phyloP scores from a whole-genome alignment of 2,888 invertebrate genomes.

The Hypolimnas misippus region DNA sequence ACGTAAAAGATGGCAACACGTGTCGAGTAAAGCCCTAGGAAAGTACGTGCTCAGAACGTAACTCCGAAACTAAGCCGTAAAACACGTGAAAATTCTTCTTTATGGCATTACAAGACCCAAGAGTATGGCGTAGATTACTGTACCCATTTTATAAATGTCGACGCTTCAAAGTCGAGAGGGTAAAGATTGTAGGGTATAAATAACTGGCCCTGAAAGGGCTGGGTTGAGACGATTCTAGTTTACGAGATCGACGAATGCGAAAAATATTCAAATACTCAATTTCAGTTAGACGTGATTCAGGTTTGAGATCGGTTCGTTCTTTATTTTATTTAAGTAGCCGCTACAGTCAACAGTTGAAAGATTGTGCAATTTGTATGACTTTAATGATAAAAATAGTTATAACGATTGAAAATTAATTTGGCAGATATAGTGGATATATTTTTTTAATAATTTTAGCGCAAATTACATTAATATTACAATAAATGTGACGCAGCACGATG shows the following conservation, averaged over 20 bases:
- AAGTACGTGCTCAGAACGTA: conserved; percentile 52
- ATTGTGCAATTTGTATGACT: too few relatives aligned
- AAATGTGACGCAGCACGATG: too few relatives aligned
- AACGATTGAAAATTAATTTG: too few relatives aligned
- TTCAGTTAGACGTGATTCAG: conserved; percentile 16
- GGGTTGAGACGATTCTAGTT: conserved; percentile 34
- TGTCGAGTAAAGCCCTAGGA: conserved; percentile 48
- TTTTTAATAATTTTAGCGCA: too few relatives aligned
- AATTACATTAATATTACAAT: too few relatives aligned
- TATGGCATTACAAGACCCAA: conserved; percentile 59
- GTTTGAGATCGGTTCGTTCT: background rate
- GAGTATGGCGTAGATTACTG: conserved; percentile 50
- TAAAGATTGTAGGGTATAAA: conserved; percentile 39
- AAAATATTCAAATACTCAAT: conserved; percentile 36
- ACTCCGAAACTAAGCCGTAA: conserved; percentile 63
- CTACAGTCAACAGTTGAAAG: too few relatives aligned
- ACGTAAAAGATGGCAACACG: conserved; percentile 45
- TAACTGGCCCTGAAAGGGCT: conserved; percentile 33
- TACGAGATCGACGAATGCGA: conserved; percentile 35
- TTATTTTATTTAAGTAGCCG: too few relatives aligned
- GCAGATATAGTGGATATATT: too few relatives aligned
- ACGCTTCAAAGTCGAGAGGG: conserved; percentile 54
- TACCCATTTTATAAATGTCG: conserved; percentile 72
- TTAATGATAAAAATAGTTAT: too few relatives aligned
- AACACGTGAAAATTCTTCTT: conserved; percentile 72